These are phyloP conservation scores for Eolophus roseicapilla DNA, from an alignment of 2,113 vertebrate genomes.

Conservation along the genomic window DNA sequence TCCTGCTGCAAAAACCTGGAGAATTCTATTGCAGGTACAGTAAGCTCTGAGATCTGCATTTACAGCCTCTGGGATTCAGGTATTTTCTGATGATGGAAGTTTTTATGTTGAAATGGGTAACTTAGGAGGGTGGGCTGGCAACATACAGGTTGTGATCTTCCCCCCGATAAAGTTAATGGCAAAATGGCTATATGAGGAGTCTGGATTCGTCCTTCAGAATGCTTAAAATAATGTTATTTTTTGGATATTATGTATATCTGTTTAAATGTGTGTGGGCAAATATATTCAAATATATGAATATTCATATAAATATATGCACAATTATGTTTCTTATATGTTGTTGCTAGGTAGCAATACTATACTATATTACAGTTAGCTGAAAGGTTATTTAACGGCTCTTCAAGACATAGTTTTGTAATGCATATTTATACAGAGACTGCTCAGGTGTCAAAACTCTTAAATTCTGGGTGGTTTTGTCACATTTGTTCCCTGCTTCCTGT, in stretches of 20 bases:
- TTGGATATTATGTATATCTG: not conserved
- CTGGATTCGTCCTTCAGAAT: not conserved
- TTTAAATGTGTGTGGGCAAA: not conserved
- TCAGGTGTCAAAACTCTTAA: not conserved
- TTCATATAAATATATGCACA: not conserved
- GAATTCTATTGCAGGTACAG: not conserved
- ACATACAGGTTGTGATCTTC: not conserved
- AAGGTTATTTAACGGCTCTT: not conserved
- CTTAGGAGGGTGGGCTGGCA: not conserved
- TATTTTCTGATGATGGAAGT: not conserved
- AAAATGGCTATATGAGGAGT: not conserved
- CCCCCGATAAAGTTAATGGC: not conserved
- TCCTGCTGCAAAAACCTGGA: not conserved
- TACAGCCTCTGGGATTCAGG: not conserved
- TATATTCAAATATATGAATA: not conserved
- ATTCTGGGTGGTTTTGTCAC: accelerated
- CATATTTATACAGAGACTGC: not conserved
- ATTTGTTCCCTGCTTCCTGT: not conserved
- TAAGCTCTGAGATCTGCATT: not conserved
- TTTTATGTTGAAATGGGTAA: not conserved
- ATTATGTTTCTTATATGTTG: not conserved
- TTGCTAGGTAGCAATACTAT: not conserved
- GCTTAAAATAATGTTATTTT: not conserved
- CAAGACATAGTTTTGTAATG: not conserved
- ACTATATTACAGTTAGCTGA: not conserved